Evolutionary conservation across 1,140 invertebrate genomes (phyloP), one percentile per base, ranked within the genome.

Genomic region (Dinoponera quadriceps): DNA sequence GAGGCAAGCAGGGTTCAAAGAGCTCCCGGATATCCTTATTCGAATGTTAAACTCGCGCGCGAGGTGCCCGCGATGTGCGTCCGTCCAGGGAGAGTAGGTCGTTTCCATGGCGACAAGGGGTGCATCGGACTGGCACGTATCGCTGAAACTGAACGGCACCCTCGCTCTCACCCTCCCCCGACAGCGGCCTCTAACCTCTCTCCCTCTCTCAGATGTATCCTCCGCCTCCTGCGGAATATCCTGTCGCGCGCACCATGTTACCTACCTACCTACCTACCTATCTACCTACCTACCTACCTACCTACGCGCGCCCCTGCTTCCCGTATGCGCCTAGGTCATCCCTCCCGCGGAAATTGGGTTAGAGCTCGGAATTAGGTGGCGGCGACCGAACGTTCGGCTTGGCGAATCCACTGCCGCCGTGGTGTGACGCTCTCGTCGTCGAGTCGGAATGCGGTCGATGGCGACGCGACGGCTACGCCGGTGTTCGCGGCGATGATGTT

Each of bases 11-110:
- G 60, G 49, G 55, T 77, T 85, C 55, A 82, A 88, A 88, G 69
- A 82, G 78, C 72, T 59, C 9, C 25, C 59, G 77, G 88, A 89
- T 90, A 90, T 88, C 91, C 91, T 88, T 89, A 89, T 90, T 91
- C 88, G 88, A 89, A 90, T 89, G 88, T 91, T 92, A 89, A 91
- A 91, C 90, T 88, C 86, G 86, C 60, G 77, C 75, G 75, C 54
- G 54, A 83, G 88, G 78, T 82, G 84, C 72, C 87, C 74, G n/a
- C n/a, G 88, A 84, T 91, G 90, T 89, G 91, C 90, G 91, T 91
- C 92, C 89, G 90, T 92, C 91, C 92, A 92, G 92, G 93, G 93
- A 93, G 93, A 93, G 93, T 94, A 94, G 93, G 93, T 94, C 93
- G 93, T 93, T 93, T 90, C 92, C 90, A 93, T 93, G 92, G 92